Conservation (phyloP, 2,888 invertebrate species). For the Lasiommata megera region DNA sequence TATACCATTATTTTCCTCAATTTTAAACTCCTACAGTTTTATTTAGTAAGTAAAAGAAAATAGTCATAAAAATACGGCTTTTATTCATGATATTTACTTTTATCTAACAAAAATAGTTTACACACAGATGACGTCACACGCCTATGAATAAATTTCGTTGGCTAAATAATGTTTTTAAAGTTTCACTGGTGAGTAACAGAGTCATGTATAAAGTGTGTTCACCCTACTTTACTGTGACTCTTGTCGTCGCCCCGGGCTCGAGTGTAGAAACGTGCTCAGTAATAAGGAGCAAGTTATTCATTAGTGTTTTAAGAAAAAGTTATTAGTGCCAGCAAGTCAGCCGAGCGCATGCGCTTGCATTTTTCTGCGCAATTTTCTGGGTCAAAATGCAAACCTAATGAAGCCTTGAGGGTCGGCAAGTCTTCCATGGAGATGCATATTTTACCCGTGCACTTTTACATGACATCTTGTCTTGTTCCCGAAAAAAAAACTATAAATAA, state of each 20-base stretch:
- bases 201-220: neutral
- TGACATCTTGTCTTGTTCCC: neutral
- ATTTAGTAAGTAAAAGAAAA: too few species aligned
- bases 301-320: slow-evolving; percentile 77
- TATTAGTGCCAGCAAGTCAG: slow-evolving; percentile 65
- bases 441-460: slow-evolving; percentile 9
- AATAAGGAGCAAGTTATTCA: slow-evolving; percentile 75
- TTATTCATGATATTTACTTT: too few species aligned
- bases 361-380: slow-evolving; percentile 58
- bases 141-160: too few species aligned
- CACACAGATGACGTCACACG: too few species aligned
- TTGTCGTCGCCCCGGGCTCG: slow-evolving; percentile 36
- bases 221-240: slow-evolving; percentile 17
- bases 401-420: slow-evolving; percentile 14
- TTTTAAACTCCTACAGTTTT: too few species aligned
- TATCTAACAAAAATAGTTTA: too few species aligned
- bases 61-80: too few species aligned
- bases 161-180: too few species aligned
- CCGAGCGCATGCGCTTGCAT: slow-evolving; percentile 69
- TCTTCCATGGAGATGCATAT: slow-evolving; percentile 1
- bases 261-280: slow-evolving; percentile 73
- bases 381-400: slow-evolving; percentile 39
- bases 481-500: too few species aligned
- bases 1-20: too few species aligned
- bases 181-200: too few species aligned